Percentiles rank a stretch among this genome's conserved stretches.
Conservation (phyloP, 2,113 vertebrate genomes). For the Sialia sialis region DNA sequence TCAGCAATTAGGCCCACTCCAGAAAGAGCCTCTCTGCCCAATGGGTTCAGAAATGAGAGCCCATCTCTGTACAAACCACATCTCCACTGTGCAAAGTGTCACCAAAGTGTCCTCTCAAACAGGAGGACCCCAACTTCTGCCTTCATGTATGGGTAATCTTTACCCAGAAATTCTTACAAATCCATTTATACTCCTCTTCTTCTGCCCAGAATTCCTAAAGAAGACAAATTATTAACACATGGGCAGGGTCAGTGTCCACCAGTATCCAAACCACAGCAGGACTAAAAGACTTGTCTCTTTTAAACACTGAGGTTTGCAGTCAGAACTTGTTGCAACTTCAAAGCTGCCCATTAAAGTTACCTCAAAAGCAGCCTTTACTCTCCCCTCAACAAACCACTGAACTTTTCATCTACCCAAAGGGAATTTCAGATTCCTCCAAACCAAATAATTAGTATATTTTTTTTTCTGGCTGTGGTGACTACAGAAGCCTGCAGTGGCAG, state of each 20-base stretch:
- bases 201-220: not conserved
- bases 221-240: not conserved
- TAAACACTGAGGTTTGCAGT: not conserved
- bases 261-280: not conserved
- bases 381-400: not conserved
- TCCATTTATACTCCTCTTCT: not conserved
- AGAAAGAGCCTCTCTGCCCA: not conserved
- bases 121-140: not conserved
- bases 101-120: not conserved
- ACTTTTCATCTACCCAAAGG: not conserved
- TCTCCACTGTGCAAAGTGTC: not conserved
- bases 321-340: not conserved
- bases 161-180: not conserved
- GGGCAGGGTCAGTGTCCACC: not conserved
- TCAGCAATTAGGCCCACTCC: not conserved
- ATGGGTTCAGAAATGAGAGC: not conserved
- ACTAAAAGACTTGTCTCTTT: not conserved
- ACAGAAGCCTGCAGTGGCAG: not conserved
- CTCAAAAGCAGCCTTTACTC: not conserved
- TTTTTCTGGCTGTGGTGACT: not conserved
- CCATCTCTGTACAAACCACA: not conserved
- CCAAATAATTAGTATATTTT: not conserved
- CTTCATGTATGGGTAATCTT: not conserved
- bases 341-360: not conserved
- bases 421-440: not conserved